A percentile compares a stretch with the other conserved stretches of the same genome.
Evolutionary conservation across 2,888 invertebrate species (phyloP).

Genomic region (Ecliptopera silaceata): DNA sequence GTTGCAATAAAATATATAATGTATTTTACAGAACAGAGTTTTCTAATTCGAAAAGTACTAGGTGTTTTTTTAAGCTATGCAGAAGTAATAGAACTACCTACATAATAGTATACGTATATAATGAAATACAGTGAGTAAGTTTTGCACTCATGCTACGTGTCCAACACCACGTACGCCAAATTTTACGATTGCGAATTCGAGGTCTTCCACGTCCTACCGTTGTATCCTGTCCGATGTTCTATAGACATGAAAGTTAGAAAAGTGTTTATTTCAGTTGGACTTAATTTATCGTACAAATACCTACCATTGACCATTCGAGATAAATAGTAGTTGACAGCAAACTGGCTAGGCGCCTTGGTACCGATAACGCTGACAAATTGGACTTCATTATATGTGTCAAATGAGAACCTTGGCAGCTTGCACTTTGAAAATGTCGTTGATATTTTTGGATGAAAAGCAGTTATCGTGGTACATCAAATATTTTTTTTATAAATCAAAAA

Average conservation of each 20-base stretch:
- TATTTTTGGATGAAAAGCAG: slow-evolving; percentile 6
- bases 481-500: no score
- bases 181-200: neutral
- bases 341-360: slow-evolving; percentile 53
- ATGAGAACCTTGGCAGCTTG: slow-evolving; percentile 3
- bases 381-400: slow-evolving; percentile 20
- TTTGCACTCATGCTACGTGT: no score
- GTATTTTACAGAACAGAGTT: no score
- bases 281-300: slow-evolving; percentile 59
- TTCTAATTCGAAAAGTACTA: no score
- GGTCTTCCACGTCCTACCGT: neutral
- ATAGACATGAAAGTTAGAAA: neutral
- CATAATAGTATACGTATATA: no score
- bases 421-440: neutral
- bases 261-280: slow-evolving; percentile 16
- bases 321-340: slow-evolving; percentile 56
- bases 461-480: no score
- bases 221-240: neutral
- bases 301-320: slow-evolving; percentile 51
- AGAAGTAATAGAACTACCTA: neutral
- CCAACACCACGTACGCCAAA: no score
- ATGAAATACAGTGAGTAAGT: no score
- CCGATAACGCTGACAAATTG: slow-evolving; percentile 65
- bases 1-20: no score
- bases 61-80: no score